These are phyloP conservation scores for Enteromius paludinosus DNA, from an alignment of 2,797 vertebrate species.

Conservation along the genomic window DNA sequence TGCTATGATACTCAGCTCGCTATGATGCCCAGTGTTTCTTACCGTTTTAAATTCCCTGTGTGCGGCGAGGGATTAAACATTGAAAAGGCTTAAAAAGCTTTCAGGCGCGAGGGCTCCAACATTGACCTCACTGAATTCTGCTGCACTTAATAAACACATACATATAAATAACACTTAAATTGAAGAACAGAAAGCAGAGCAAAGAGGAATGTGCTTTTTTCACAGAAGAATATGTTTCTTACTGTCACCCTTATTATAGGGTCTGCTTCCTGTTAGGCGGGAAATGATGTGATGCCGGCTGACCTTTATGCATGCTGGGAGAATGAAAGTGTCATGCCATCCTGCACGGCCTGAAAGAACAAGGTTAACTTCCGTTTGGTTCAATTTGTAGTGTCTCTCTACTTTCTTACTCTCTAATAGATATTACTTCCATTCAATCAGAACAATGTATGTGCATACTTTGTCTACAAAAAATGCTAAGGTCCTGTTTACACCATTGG, in stretches of 20 bases:
- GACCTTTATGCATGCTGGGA: conserved; percentile 69
- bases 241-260: conserved; percentile 57
- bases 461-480: background rate
- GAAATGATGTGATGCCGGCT: conserved; percentile 69
- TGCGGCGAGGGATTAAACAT: background rate
- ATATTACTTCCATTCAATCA: background rate
- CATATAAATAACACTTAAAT: conserved; percentile 59
- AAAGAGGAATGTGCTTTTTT: conserved; percentile 57
- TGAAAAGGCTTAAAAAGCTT: background rate
- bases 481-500: background rate
- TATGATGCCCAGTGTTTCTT: background rate
- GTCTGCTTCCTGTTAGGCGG: conserved; percentile 76
- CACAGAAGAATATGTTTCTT: conserved; percentile 60
- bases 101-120: background rate
- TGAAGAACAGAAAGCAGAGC: conserved; percentile 55
- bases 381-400: conserved; percentile 2
- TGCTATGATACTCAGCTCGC: background rate
- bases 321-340: conserved; percentile 71
- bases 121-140: conserved; percentile 32
- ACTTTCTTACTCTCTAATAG: too few relatives aligned
- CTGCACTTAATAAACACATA: conserved; percentile 57
- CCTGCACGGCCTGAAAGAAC: conserved; percentile 12
- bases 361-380: conserved; percentile 41
- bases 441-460: background rate
- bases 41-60: background rate